Base-by-base conservation (phyloP, 2,888 invertebrate species). In the Eupithecia tripunctaria region DNA sequence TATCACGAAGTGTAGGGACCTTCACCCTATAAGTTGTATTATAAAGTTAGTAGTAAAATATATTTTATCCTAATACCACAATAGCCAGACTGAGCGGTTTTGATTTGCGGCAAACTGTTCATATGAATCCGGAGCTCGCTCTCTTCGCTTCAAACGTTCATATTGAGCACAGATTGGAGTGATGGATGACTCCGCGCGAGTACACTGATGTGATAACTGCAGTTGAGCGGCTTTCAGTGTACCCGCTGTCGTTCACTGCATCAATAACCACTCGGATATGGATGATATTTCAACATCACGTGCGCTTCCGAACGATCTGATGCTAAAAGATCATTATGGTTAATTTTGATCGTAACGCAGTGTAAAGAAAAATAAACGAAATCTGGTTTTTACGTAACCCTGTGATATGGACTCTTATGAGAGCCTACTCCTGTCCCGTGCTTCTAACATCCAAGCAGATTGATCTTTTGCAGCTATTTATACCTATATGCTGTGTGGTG, bases 181-280 rank as follows among this genome's bases (percentile, higher is more conserved):
- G 77, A 80, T 80, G 77, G 80, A 79, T 80, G 77, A 73, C 76
- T 75, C 74, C 75, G 74, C 70, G 75, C 73, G 67, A 59, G 60
- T n/a, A 21, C 47, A 21, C 38, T 63, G 64, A 74, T 71, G 68
- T 71, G 73, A 71, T 74, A 68, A 71, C 73, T 60, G 60, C 56
- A 56, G 56, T 56, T 56, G 56, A 56, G 25, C 56, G 56, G 56
- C 56, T 56, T 56, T 56, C 56, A 56, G 5, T 56, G 25, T 56
- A 56, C 32, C 32, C 5, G 5, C 25, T 56, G 56, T 56, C 56
- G 14, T 25, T 56, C 25, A 56, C 56, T 14, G 21, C 25, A 4
- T 51, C 60, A 15, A 18, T n/a, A 60, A 36, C 27, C 32, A 65
- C 25, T 41, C 51, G 25, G 51, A 70, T 27, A 70, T 59, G 66